Conservation (phyloP, 2,797 vertebrate genomes). For the Molossus alvarezi region DNA sequence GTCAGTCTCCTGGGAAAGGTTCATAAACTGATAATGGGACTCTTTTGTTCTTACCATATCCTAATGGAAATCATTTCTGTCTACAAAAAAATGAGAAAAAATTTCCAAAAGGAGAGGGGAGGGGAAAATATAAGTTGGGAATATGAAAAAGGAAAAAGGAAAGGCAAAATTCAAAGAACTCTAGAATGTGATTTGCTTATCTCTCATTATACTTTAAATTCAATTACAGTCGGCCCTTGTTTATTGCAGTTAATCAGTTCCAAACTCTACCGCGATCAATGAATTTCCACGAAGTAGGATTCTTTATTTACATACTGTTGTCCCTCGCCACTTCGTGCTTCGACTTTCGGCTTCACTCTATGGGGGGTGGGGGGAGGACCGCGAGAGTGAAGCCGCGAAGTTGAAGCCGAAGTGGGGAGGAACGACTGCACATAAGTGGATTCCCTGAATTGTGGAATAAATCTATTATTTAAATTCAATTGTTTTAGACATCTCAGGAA, state of each 20-base stretch:
- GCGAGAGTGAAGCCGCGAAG: no score
- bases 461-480: neutral
- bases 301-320: no score
- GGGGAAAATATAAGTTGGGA: neutral
- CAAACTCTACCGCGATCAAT: no score
- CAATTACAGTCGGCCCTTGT: neutral
- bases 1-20: neutral
- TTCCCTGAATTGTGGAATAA: neutral
- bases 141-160: neutral
- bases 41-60: neutral
- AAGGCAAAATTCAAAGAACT: neutral
- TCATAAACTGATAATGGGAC: neutral
- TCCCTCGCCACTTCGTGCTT: no score
- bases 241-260: no score
- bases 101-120: neutral
- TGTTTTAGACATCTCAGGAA: conserved; percentile 39
- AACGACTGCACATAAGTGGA: neutral
- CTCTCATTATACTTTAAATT: neutral
- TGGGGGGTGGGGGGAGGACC: no score
- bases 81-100: neutral
- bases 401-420: no score
- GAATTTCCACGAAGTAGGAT: no score
- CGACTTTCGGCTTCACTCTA: no score
- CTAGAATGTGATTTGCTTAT: neutral
- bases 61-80: conserved; percentile 4